These are phyloP conservation scores for Drosophila yakuba DNA, from an alignment of 1,140 invertebrate species.

Conservation along the genomic window DNA sequence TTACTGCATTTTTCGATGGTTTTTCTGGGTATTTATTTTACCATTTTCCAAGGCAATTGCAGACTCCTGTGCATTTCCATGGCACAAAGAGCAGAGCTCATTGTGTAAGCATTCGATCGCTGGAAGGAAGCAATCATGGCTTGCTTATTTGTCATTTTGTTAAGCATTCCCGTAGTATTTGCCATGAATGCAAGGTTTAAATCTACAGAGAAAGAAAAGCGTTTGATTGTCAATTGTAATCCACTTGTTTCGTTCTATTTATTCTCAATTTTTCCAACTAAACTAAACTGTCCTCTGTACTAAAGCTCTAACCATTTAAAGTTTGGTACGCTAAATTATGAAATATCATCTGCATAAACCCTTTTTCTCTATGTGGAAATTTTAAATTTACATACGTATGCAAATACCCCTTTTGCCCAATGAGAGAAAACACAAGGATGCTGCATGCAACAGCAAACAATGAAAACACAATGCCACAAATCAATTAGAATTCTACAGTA, in stretches of 20 bases:
- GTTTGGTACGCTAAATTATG: too few relatives aligned
- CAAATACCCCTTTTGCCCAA: constrained; percentile 11
- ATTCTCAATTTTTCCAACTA: neutral
- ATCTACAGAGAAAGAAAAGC: neutral
- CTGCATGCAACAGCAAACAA: constrained; percentile 45
- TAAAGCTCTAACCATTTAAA: neutral
- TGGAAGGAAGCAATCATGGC: constrained; percentile 34
- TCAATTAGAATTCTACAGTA: constrained; percentile 41
- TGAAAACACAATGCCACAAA: constrained; percentile 43
- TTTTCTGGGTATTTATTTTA: constrained; percentile 57
- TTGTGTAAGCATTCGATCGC: constrained; percentile 54
- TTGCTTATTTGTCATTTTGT: constrained; percentile 55
- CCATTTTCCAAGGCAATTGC: constrained; percentile 55
- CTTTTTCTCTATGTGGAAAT: constrained; percentile 3
- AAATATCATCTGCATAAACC: neutral
- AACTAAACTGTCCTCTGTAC: neutral
- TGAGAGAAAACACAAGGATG: constrained; percentile 45
- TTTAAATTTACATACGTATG: constrained; percentile 20
- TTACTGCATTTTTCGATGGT: constrained; percentile 58
- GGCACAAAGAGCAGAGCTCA: constrained; percentile 24
- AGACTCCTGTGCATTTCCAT: constrained; percentile 57
- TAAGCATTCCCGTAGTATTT: constrained; percentile 29
- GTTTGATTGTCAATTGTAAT: too few relatives aligned
- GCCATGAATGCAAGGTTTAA: constrained; percentile 25
- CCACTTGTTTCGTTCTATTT: too few relatives aligned